Evolutionary conservation across 2,888 invertebrate genomes (phyloP).

Genomic region (Allolobophora icterica): DNA sequence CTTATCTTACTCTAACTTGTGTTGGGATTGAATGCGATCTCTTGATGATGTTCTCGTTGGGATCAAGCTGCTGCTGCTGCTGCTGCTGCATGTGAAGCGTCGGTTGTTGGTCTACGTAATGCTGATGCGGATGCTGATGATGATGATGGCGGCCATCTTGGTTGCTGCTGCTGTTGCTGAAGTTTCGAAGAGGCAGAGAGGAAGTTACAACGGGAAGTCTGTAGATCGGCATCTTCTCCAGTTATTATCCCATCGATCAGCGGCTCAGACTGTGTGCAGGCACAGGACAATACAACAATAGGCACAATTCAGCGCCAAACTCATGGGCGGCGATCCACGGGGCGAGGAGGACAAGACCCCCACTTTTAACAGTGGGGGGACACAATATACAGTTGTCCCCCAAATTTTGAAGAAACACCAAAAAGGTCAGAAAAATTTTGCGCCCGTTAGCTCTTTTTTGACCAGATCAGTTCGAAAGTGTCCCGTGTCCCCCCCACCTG

Average conservation of each 20-base stretch:
- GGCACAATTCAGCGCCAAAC: neutral
- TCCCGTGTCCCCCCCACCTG: no score
- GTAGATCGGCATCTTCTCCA: neutral
- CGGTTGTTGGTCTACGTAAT: conserved; percentile 29
- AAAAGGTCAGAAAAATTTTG: no score
- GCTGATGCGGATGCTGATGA: conserved; percentile 25
- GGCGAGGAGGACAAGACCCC: no score
- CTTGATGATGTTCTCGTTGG: neutral
- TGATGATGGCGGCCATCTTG: conserved; percentile 28
- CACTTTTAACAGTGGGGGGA: no score
- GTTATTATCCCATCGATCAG: neutral
- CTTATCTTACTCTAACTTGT: neutral
- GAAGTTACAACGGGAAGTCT: neutral
- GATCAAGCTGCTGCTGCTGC: conserved; percentile 32
- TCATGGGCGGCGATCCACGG: no score
- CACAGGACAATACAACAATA: neutral
- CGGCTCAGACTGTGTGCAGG: neutral
- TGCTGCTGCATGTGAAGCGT: conserved; percentile 30
- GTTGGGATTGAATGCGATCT: neutral
- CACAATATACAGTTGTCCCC: no score
- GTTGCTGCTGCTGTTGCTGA: neutral
- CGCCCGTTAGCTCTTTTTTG: no score
- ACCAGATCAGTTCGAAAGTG: no score
- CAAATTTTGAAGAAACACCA: no score
- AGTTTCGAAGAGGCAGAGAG: neutral